phyloP scores from a whole-genome alignment of 1,140 invertebrate genomes.

The Hycleus cichorii region DNA sequence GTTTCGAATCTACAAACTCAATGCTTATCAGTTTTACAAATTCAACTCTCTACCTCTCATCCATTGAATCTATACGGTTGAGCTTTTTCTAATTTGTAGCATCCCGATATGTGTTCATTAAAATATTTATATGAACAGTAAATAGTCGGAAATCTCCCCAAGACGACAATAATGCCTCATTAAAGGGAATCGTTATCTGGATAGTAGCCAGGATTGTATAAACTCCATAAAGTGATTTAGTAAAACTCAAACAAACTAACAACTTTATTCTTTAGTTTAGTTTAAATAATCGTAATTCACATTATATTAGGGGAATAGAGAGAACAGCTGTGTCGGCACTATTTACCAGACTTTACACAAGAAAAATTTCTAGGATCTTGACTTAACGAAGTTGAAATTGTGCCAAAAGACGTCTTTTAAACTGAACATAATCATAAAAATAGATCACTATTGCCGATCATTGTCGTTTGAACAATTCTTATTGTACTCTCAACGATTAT shows the following conservation, averaged over 20 bases:
- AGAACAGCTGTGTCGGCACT: slow-evolving; percentile 10
- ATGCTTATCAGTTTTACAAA: slow-evolving; percentile 10
- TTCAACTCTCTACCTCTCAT: not conserved
- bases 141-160: no score
- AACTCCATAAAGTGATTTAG: slow-evolving; percentile 3
- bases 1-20: slow-evolving; percentile 7
- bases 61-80: no score
- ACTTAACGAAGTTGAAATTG: not conserved
- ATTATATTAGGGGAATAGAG: slow-evolving; percentile 1
- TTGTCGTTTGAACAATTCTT: no score
- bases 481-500: no score
- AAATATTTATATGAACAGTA: no score
- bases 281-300: slow-evolving; percentile 14
- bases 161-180: no score
- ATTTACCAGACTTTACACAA: slow-evolving; percentile 1
- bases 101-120: no score
- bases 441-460: no score
- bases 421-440: no score
- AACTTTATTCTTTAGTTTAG: slow-evolving; percentile 11
- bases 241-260: slow-evolving; percentile 11
- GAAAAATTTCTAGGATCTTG: not conserved
- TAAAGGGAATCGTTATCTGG: not conserved
- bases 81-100: no score
- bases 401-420: not conserved
- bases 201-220: slow-evolving; percentile 6